Evolutionary conservation across 2,113 vertebrate genomes (phyloP), one percentile per base, ranked within the genome.

Genomic region (Sapayoa aenigma): DNA sequence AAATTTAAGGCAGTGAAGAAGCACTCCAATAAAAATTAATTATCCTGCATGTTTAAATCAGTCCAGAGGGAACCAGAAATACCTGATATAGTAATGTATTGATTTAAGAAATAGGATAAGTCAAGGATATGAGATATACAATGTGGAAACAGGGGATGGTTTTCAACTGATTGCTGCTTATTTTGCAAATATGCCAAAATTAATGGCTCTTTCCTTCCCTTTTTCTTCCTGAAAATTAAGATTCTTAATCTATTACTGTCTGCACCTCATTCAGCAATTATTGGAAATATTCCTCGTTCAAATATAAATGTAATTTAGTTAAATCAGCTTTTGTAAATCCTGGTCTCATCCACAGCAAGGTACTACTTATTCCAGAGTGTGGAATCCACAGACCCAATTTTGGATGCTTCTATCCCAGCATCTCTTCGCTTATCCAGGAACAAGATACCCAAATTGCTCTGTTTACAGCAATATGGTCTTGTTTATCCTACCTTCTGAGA

Each of bases 41-140:
- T 97, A 84, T 93, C 94, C 74, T 88, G 72, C 73, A 68, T 96
- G 97, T 93, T 97, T 96, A 97, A 97, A 67, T 89, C 95, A 95
- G 74, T 94, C 96, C 95, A 96, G 79, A 55, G 85, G 93, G 95
- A 96, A 95, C 92, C 92, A 97, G 96, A 98, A 97, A 82, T 87
- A 92, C 93, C 96, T 97, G 97, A 97, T 97, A 86, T 90, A 97
- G 92, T 94, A 96, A 96, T 96, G 86, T 96, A 98, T 97, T 97
- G 97, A 98, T 98, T 97, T 92, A 95, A 95, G 95, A 96, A 96
- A 94, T 28, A 96, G 83, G 83, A 53, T 96, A 95, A 96, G 96
- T 97, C 97, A 97, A 96, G 93, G 85, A 33, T 97, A 94, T 97
- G 96, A 97, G 91, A 97, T 77, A 96, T 59, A 96, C 93, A 96